A percentile compares a stretch with the other conserved stretches of the same genome.
Evolutionary conservation across 2,113 vertebrate species (phyloP).

Genomic region (Phycodurus eques): DNA sequence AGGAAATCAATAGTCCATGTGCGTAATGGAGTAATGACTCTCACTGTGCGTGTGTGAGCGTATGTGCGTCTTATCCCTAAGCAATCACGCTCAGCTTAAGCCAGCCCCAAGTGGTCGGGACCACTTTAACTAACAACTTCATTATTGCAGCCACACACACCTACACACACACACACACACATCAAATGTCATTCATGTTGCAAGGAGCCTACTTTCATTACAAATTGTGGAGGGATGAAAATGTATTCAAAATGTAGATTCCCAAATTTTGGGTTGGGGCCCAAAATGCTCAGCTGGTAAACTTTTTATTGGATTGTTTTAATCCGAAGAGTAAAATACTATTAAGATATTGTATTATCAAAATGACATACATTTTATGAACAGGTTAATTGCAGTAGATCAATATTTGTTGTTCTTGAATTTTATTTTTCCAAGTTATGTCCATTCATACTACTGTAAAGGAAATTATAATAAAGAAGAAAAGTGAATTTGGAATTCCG

Average conservation of each 20-base stretch:
- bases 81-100: slow-evolving; percentile 77
- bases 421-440: not conserved
- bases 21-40: slow-evolving; percentile 82
- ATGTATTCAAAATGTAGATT: not conserved
- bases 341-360: not conserved
- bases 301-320: not conserved
- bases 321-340: not conserved
- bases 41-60: slow-evolving; percentile 64
- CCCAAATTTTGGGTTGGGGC: not conserved
- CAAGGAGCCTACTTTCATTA: not conserved
- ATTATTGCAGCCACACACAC: slow-evolving; percentile 66
- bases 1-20: slow-evolving; percentile 84
- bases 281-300: not conserved
- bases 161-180: slow-evolving; percentile 26
- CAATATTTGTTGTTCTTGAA: no score
- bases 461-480: no score
- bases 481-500: no score
- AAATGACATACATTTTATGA: not conserved
- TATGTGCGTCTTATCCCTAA: slow-evolving; percentile 67
- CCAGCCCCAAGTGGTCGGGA: slow-evolving; percentile 67
- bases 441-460: not conserved
- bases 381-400: not conserved
- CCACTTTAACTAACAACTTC: slow-evolving; percentile 78
- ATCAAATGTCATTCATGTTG: slow-evolving; percentile 1
- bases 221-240: not conserved